phyloP scores from a whole-genome alignment of 2,113 vertebrate species.

The Daboia siamensis region DNA sequence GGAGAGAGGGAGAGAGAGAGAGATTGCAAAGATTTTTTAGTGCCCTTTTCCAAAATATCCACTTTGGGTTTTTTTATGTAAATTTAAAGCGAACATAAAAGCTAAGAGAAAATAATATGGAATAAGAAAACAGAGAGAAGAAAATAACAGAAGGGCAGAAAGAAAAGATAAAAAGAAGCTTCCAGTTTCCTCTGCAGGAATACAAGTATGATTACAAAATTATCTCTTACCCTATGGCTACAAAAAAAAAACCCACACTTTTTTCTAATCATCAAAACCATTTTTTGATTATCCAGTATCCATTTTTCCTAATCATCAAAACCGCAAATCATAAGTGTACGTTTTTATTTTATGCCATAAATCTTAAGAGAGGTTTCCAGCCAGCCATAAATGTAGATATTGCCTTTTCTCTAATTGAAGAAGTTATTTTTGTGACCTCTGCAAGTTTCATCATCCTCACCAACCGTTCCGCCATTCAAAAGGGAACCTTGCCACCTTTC shows the following conservation, averaged over 20 bases:
- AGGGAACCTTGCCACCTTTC: background rate
- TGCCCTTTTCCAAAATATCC: background rate
- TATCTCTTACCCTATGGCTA: background rate
- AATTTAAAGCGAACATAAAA: background rate
- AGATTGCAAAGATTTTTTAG: background rate
- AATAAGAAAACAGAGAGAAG: background rate
- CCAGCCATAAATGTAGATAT: background rate
- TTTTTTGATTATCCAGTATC: background rate
- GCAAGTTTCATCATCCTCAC: background rate
- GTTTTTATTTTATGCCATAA: background rate
- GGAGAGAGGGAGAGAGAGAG: fast-evolving
- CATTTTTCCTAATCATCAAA: background rate
- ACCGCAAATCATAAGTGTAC: background rate
- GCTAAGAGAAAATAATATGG: background rate
- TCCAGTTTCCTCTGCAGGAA: background rate
- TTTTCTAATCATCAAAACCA: background rate
- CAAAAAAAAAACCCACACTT: background rate
- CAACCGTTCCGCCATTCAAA: background rate
- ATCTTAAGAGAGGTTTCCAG: background rate
- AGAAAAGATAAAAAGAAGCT: background rate
- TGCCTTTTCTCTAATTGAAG: background rate
- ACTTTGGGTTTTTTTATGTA: background rate
- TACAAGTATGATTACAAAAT: background rate
- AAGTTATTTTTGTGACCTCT: background rate
- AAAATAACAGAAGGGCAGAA: background rate